Conservation (phyloP, 2,797 vertebrate genomes). For the Sebastes vulpes region DNA sequence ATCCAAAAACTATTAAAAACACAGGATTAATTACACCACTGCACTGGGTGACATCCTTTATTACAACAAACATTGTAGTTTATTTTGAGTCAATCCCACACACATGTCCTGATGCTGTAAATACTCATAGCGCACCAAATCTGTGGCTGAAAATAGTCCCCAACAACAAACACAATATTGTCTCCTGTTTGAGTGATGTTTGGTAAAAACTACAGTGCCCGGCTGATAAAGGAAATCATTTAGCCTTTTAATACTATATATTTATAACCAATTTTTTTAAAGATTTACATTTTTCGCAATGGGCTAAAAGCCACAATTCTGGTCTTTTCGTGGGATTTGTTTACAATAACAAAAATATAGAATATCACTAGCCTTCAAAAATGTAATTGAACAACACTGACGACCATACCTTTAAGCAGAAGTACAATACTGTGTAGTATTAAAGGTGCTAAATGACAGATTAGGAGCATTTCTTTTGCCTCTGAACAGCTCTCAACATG, state of each 20-base stretch:
- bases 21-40: background rate
- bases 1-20: background rate
- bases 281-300: background rate
- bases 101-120: background rate
- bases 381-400: too few relatives aligned
- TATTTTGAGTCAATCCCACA: background rate
- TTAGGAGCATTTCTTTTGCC: background rate
- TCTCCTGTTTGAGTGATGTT: background rate
- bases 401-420: too few relatives aligned
- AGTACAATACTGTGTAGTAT: too few relatives aligned
- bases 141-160: background rate
- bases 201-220: background rate
- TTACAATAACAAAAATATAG: background rate
- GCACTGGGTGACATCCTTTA: background rate
- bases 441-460: background rate
- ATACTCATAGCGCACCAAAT: background rate
- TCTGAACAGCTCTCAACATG: background rate
- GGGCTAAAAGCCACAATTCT: too few relatives aligned
- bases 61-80: background rate
- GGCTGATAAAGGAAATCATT: background rate
- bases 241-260: background rate
- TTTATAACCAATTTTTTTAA: background rate
- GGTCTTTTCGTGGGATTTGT: background rate
- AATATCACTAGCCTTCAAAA: background rate
- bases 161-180: background rate